phyloP scores from a whole-genome alignment of 2,888 invertebrate species.

The Euplagia quadripunctaria region DNA sequence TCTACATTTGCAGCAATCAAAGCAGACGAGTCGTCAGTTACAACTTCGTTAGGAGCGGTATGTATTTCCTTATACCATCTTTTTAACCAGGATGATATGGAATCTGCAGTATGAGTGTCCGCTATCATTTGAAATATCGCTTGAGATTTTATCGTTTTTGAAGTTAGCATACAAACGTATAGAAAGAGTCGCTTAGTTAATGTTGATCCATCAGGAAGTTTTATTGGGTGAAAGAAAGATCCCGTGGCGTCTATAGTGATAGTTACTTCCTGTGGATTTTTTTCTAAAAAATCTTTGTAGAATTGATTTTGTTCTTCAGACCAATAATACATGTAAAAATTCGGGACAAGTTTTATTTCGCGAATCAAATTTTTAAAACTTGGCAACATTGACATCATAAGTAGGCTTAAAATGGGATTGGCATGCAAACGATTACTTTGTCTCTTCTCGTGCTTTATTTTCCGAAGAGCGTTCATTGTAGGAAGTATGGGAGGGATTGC shows the following conservation, averaged over 20 bases:
- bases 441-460: too few relatives aligned
- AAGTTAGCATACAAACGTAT: slow-evolving; percentile 21
- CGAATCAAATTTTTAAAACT: too few relatives aligned
- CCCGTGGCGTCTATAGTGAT: slow-evolving; percentile 28
- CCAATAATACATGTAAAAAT: too few relatives aligned
- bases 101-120: slow-evolving; percentile 26
- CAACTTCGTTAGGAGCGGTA: slow-evolving; percentile 26
- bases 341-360: too few relatives aligned
- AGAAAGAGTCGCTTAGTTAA: slow-evolving; percentile 25
- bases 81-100: slow-evolving; percentile 29
- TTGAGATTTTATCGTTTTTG: slow-evolving; percentile 19
- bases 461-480: too few relatives aligned
- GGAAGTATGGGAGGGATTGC: too few relatives aligned
- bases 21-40: too few relatives aligned
- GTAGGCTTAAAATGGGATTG: too few relatives aligned
- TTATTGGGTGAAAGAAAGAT: slow-evolving; percentile 24
- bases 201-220: slow-evolving; percentile 26
- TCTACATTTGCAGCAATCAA: too few relatives aligned
- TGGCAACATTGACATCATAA: too few relatives aligned
- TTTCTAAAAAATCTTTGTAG: slow-evolving; percentile 18
- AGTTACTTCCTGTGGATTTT: slow-evolving; percentile 24
- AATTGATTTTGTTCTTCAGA: too few relatives aligned
- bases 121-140: slow-evolving; percentile 27
- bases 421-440: too few relatives aligned
- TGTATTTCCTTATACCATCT: slow-evolving; percentile 26